Conservation (phyloP, 2,113 vertebrate species). For the Entelurus aequoreus region DNA sequence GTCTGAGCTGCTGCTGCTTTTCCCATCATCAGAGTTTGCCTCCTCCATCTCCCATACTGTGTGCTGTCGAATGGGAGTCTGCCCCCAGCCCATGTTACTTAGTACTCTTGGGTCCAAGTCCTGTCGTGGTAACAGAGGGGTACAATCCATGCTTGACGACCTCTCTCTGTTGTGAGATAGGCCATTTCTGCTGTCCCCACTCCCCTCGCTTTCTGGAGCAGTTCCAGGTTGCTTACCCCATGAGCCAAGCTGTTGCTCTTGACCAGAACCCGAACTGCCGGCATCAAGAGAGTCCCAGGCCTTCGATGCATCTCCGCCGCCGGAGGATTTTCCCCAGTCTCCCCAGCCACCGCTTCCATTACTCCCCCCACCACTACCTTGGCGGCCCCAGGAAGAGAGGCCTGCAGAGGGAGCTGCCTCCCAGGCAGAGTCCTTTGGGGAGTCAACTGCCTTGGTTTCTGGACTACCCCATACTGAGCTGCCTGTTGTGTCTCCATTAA, state of each 20-base stretch:
- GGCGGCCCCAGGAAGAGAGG: conserved; percentile 81
- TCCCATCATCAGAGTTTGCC: conserved; percentile 75
- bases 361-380: conserved; percentile 72
- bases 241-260: conserved; percentile 72
- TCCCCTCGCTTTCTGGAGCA: conserved; percentile 84
- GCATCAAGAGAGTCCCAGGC: conserved; percentile 79
- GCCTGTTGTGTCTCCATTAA: conserved; percentile 68
- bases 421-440: conserved; percentile 78
- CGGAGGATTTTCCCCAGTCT: conserved; percentile 66
- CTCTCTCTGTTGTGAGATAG: conserved; percentile 69
- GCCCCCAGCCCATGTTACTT: conserved; percentile 95
- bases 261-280: conserved; percentile 56
- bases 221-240: conserved; percentile 77
- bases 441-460: conserved; percentile 72
- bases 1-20: conserved; percentile 84
- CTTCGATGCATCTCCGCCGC: conserved; percentile 77
- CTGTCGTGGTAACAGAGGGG: conserved; percentile 80
- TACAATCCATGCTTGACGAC: conserved; percentile 69
- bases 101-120: conserved; percentile 95
- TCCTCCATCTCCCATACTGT: conserved; percentile 98
- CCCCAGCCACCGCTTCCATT: conserved; percentile 82
- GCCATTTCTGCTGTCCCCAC: conserved; percentile 82
- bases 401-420: conserved; percentile 83
- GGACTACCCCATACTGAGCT: conserved; percentile 88
- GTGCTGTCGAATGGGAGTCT: conserved; percentile 96